Evolutionary conservation across 1,140 invertebrate genomes (phyloP), one percentile per base, ranked within the genome.

Genomic region (Choristoneura fumiferana): DNA sequence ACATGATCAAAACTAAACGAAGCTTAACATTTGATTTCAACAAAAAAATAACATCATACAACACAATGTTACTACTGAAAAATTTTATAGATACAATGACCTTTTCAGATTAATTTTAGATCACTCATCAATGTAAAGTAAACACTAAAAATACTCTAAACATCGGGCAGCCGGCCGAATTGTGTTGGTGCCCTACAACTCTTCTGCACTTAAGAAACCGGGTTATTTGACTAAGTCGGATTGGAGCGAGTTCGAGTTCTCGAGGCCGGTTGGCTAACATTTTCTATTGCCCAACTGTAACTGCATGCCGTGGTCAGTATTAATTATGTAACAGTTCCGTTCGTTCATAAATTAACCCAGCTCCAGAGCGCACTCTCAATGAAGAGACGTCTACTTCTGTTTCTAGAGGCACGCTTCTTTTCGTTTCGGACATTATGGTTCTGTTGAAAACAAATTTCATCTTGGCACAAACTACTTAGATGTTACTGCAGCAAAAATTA

Each of bases 211-310:
- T 0, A 1, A 33, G 12, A 12, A 18, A 49, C 5, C 12, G 43
- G 18, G 43, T n/a, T 12, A 17, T 49, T 49, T 49, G 12, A 49
- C 22, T 29, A n/a, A 17, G 43, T 49, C 22, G n/a, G 18, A 29
- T 29, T 29, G 22, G 22, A 29, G 22, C 22, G 4, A 29, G 18
- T 49, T 17, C 14, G 40, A 40, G 10, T 58, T 52, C 36, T 45
- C 60, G 60, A 71, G 69, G 65, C 59, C 65, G 61, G 54, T 71
- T 67, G 61, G 60, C 36, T 63, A 71, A 65, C 49, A 43, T 58
- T 60, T 36, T 60, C 58, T 61, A 63, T 71, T 71, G 62, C 65
- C 45, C 60, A 67, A 68, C 38, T 37, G 1, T 17, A 49, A 8
- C 40, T 55, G 29, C 33, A 60, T 55, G 57, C 60, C 59, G 68